phyloP scores from a whole-genome alignment of 2,113 vertebrate genomes.

The Saguinus imperator region DNA sequence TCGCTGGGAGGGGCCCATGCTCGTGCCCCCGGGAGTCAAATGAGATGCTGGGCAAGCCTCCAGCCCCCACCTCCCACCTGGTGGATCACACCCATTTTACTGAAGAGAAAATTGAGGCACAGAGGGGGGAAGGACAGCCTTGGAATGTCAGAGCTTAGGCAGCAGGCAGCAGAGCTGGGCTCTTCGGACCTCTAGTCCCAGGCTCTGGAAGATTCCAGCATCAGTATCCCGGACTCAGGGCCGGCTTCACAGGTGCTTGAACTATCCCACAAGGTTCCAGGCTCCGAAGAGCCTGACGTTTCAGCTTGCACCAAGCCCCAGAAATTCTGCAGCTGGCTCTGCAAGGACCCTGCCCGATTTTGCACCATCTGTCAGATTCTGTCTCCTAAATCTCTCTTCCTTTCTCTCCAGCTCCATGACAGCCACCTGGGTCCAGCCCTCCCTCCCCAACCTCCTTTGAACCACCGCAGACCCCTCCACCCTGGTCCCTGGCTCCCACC shows the following conservation, averaged over 20 bases:
- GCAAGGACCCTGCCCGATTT: neutral
- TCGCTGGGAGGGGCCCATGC: neutral
- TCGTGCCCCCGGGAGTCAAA: neutral
- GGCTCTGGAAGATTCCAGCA: neutral
- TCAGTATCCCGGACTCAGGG: neutral
- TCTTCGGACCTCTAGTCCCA: neutral
- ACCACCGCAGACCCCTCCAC: neutral
- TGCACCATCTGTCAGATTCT: neutral
- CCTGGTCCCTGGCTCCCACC: neutral
- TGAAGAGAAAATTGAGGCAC: neutral
- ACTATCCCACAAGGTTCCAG: neutral
- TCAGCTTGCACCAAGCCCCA: neutral
- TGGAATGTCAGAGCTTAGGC: neutral
- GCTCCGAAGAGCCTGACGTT: neutral
- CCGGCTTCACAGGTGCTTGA: fast-evolving
- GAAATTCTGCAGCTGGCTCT: neutral
- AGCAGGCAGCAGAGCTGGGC: neutral
- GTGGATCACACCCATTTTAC: neutral
- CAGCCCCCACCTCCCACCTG: neutral
- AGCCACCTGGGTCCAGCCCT: neutral
- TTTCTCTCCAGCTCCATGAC: neutral
- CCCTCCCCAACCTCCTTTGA: neutral
- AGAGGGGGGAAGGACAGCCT: neutral
- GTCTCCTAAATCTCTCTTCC: neutral
- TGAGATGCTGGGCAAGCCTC: too few relatives aligned